Percentiles rank a stretch among this genome's conserved stretches.
phyloP scores from a whole-genome alignment of 2,888 invertebrate genomes.

The Drosophila pegasa region DNA sequence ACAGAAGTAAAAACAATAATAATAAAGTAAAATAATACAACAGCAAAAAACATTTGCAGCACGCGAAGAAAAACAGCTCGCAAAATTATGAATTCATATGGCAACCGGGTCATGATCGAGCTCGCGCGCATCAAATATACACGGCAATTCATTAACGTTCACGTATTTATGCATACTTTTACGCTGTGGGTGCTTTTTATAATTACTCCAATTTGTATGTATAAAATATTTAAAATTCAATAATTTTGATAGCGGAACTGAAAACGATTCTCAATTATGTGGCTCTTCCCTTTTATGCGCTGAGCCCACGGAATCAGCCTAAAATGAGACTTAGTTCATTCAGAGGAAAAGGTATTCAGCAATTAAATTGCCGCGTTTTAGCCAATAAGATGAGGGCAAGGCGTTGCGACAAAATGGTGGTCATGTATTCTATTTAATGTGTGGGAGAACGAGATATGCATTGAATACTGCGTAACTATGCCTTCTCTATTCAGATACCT shows the following conservation, averaged over 20 bases:
- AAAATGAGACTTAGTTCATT: too few species aligned
- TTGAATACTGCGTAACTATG: too few species aligned
- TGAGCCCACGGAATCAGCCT: too few species aligned
- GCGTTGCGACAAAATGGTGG: too few species aligned
- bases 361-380: too few species aligned
- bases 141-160: slow-evolving; percentile 15
- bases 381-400: too few species aligned
- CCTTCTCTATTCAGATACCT: too few species aligned
- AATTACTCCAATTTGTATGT: slow-evolving; percentile 1
- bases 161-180: not conserved
- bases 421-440: too few species aligned
- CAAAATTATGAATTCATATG: slow-evolving; percentile 55
- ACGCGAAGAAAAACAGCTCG: slow-evolving; percentile 10
- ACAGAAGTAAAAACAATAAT: not conserved
- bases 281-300: too few species aligned
- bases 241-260: not conserved
- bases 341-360: too few species aligned
- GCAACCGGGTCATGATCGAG: slow-evolving; percentile 19
- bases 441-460: too few species aligned
- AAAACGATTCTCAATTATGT: too few species aligned
- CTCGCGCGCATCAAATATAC: slow-evolving; percentile 7
- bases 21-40: slow-evolving; percentile 8
- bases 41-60: slow-evolving; percentile 9
- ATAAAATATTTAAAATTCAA: not conserved
- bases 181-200: not conserved